Percentiles rank a stretch among this genome's conserved stretches.
These are phyloP conservation scores for Heterodera schachtii DNA, from an alignment of 1,140 invertebrate species.

Conservation along the genomic window DNA sequence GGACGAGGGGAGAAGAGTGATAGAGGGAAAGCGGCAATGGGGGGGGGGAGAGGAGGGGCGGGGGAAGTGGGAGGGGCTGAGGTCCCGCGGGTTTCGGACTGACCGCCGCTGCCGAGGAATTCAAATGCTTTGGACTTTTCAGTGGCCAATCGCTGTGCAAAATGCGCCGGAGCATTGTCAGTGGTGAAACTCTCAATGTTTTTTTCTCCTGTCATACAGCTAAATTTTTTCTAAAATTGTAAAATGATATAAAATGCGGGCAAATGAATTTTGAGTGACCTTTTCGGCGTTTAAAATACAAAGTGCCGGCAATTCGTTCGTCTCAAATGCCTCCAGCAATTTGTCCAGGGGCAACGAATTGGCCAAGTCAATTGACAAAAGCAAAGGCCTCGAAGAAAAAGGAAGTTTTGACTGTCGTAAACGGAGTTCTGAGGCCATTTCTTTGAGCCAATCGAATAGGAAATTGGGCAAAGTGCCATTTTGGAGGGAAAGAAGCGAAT, in stretches of 20 bases:
- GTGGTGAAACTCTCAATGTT: background rate
- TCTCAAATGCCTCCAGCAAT: background rate
- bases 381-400: background rate
- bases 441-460: background rate
- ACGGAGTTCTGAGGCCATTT: background rate
- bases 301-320: background rate
- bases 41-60: too few relatives aligned
- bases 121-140: background rate
- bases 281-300: background rate
- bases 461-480: background rate
- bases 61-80: too few relatives aligned
- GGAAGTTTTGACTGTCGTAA: background rate
- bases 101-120: too few relatives aligned
- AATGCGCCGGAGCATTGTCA: background rate
- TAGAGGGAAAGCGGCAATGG: too few relatives aligned
- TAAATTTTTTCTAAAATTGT: background rate
- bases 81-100: too few relatives aligned
- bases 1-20: too few relatives aligned
- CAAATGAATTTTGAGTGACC: background rate
- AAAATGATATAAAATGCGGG: too few relatives aligned
- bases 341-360: background rate
- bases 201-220: background rate
- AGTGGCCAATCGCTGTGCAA: background rate
- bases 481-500: conserved; percentile 25
- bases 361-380: background rate